A percentile compares a stretch with the other conserved stretches of the same genome.
phyloP scores from a whole-genome alignment of 2,888 invertebrate species.

The Morpho achilles region DNA sequence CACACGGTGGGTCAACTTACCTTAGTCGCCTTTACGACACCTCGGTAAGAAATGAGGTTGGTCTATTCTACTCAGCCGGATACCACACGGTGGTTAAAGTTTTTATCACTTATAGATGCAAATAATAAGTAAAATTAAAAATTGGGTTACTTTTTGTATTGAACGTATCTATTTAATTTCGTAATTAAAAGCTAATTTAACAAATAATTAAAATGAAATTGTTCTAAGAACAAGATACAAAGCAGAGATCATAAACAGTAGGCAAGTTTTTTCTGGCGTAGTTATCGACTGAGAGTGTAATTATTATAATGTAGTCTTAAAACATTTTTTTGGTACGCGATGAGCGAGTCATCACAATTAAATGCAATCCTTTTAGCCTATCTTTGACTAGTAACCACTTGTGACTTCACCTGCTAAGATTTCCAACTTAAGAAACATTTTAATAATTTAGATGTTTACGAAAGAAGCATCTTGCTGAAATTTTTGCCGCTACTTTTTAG shows the following conservation, averaged over 20 bases:
- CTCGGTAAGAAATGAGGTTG: too few species aligned
- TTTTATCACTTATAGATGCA: too few species aligned
- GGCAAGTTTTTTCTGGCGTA: slow-evolving; percentile 17
- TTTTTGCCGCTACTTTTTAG: too few species aligned
- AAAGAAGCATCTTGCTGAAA: too few species aligned
- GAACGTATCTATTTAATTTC: background rate
- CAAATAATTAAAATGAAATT: slow-evolving; percentile 9
- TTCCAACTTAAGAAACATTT: background rate
- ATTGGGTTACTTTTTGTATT: too few species aligned
- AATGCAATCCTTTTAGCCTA: slow-evolving; percentile 60
- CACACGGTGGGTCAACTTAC: too few species aligned
- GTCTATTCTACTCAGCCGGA: too few species aligned
- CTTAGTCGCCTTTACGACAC: too few species aligned
- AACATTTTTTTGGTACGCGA: slow-evolving; percentile 53
- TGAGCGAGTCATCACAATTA: slow-evolving; percentile 67
- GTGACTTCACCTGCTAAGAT: slow-evolving; percentile 9
- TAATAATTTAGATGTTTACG: too few species aligned
- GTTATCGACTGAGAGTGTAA: slow-evolving; percentile 47
- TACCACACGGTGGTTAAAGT: too few species aligned
- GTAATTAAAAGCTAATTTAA: slow-evolving; percentile 2
- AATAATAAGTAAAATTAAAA: too few species aligned
- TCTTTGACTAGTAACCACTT: slow-evolving; percentile 19
- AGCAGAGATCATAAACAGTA: slow-evolving; percentile 24
- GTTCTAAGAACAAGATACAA: background rate
- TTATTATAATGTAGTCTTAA: slow-evolving; percentile 66